Evolutionary conservation across 1,140 invertebrate species (phyloP).

Genomic region (Aphelenchoides fujianensis): DNA sequence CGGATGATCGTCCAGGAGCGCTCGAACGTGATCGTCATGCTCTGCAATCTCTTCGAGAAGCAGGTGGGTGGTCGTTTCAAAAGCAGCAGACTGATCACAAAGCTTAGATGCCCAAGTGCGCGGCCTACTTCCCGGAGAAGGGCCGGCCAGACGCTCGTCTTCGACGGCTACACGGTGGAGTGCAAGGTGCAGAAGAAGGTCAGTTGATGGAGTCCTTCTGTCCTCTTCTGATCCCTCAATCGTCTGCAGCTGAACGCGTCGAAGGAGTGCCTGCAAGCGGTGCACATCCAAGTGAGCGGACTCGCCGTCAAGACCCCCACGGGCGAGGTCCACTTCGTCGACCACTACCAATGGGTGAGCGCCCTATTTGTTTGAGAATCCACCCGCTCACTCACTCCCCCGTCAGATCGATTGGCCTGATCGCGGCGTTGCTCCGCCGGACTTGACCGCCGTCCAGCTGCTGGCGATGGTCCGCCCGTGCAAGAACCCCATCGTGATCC

Average conservation of each 20-base stretch:
- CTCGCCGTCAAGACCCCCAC: too few relatives aligned
- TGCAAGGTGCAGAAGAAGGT: neutral
- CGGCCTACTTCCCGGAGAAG: neutral
- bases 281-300: neutral
- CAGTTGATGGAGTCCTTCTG: too few relatives aligned
- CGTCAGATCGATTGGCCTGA: constrained; percentile 19
- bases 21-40: neutral
- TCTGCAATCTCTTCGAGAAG: constrained; percentile 9
- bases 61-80: too few relatives aligned
- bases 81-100: too few relatives aligned
- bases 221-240: too few relatives aligned
- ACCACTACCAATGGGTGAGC: constrained; percentile 6
- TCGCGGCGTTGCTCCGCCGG: constrained; percentile 25
- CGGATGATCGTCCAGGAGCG: constrained; percentile 10
- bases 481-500: constrained; percentile 18
- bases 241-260: neutral
- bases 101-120: constrained; percentile 14
- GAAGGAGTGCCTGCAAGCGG: neutral
- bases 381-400: too few relatives aligned
- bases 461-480: neutral
- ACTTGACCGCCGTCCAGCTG: constrained; percentile 13
- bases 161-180: neutral
- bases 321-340: neutral
- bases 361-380: too few relatives aligned
- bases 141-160: neutral